Evolutionary conservation across 2,888 invertebrate species (phyloP), one percentile per base, ranked within the genome.

Genomic region (Megastigmus dorsalis): DNA sequence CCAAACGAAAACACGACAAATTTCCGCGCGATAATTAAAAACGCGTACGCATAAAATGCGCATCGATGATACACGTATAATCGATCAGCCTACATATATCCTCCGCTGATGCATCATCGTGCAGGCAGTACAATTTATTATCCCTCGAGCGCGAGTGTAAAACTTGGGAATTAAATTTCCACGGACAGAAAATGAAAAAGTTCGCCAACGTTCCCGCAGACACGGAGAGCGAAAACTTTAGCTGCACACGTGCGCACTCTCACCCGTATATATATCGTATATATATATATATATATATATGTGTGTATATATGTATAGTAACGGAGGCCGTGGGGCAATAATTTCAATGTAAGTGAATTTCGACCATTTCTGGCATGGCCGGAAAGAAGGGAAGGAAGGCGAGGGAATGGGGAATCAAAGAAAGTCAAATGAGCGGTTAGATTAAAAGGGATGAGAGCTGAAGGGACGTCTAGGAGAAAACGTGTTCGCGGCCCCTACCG

Each of bases 401-500:
- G 9, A 50, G 1, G 9, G 7, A 15, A n/a, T n/a, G 45, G 6
- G 1, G 57, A 52, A 60, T 60, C 62, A 52, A 74, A 74, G 65
- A 69, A 69, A 74, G 62, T 74, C 68, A 57, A 69, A 74, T 69
- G 63, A 59, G 63, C 36, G 20, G 26, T 28, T 52, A 50, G 72
- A 73, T 59, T 65, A 48, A 71, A 65, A 65, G 45, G 10, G 48
- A 28, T 10, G 55, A 38, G 33, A 20, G 43, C 10, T 1, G 50
- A n/a, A n/a, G n/a, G 26, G 50, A 7, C 2, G 50, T 13, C n/a
- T n/a, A 20, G 30, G n/a, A 50, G 50, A 13, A 13, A 26, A 23
- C 50, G 26, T 57, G 38, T 36, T 23, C 13, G 20, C n/a, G n/a
- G n/a, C n/a, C n/a, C n/a, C n/a, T n/a, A n/a, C n/a, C n/a, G n/a